Conservation (phyloP, 2,113 vertebrate genomes). For the Psilopsiagon aurifrons region DNA sequence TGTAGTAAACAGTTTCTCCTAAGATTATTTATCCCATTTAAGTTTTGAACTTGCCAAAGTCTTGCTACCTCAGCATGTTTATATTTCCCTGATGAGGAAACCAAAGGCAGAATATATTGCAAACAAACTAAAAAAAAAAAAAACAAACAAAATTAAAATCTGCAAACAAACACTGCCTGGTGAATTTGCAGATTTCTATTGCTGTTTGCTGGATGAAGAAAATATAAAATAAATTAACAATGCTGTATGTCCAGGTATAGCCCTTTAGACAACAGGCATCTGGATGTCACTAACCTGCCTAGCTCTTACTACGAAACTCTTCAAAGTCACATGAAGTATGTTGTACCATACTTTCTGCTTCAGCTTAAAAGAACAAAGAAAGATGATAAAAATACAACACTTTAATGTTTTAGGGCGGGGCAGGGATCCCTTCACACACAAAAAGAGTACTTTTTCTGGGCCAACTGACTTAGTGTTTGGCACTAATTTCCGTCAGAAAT, state of each 20-base stretch:
- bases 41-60: not conserved
- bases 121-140: not conserved
- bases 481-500: not conserved
- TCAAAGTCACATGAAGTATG: not conserved
- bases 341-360: not conserved
- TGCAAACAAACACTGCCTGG: not conserved
- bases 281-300: not conserved
- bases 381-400: not conserved
- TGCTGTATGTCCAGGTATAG: fast-evolving
- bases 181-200: not conserved
- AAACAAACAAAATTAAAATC: not conserved
- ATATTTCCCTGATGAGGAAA: not conserved
- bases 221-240: not conserved
- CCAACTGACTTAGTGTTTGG: not conserved
- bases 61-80: not conserved
- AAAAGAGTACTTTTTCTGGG: not conserved
- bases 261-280: fast-evolving
- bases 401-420: not conserved
- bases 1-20: fast-evolving
- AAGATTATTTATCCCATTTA: not conserved
- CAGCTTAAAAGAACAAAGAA: not conserved
- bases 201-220: fast-evolving
- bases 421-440: not conserved
- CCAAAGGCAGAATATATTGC: not conserved
- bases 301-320: not conserved